Evolutionary conservation across 2,888 invertebrate species (phyloP), one percentile per base, ranked within the genome.

Genomic region (Prosopocoilus inquinatus): DNA sequence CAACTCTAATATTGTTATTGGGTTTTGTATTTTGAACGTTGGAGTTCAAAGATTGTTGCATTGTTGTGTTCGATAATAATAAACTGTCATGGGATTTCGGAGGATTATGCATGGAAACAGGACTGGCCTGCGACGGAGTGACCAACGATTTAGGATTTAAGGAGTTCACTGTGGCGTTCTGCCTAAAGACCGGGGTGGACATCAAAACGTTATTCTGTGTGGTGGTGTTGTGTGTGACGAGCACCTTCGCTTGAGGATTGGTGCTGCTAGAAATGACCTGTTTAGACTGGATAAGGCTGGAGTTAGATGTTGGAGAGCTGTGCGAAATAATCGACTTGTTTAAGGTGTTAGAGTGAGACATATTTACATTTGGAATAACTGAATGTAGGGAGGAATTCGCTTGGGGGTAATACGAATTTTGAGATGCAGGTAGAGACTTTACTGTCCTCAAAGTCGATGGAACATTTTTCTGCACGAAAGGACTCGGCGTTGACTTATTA

Each of bases 401-500:
- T 38, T 51, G 54, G 47, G 58, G n/a, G 33, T 41, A 50, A 38
- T 39, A 33, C 33, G 47, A 15, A 36, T 48, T 41, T 41, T 41
- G 41, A 15, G 41, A 11, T 12, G 41, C 15, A 7, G 41, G 49
- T 32, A 32, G 50, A 16, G 36, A 38, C 41, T 50, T 50, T 46
- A 41, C 46, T 20, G 47, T 35, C 44, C 56, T 51, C 33, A 41
- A 33, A 33, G 55, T 34, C 34, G 43, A 47, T 44, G 59, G 51
- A 47, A 57, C 41, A 9, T 49, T 46, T 48, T 61, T 61, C 52
- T 58, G 60, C 45, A 61, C 55, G 38, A 60, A 59, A 41, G 57
- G 51, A 16, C 46, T 38, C 9, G 55, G 45, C 13, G 41, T 43
- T 3, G 57, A 34, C 15, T 41, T 32, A 32, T 41, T 16, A 32